Base-by-base conservation (phyloP, 1,140 invertebrate species). In the Dendroctonus ponderosae region DNA sequence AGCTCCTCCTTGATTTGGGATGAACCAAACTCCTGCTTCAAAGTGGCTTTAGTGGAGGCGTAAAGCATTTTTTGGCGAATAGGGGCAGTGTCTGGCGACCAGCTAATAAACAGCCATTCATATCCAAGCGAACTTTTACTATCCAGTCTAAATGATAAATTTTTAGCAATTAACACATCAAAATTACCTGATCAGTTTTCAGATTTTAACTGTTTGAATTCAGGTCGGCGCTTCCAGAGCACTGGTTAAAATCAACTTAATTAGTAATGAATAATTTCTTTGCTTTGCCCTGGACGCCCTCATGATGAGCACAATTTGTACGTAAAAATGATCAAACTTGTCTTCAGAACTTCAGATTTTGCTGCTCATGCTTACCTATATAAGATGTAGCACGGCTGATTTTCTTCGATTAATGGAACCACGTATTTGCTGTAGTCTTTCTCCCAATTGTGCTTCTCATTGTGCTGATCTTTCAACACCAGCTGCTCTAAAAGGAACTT, bases 11-110 rank as follows among this genome's bases (percentile, higher is more conserved):
- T 92, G 68, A 99, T 96, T 78, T 84, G 92, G 62, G 82, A 90
- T 79, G 83, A 87, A 14, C 96, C 96, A 84, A 99, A 99, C 80
- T 98, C 95, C 73, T 89, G 90, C 80, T 98, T 99, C 2, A 99
- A 80, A 2, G 97, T 99, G 3, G 97, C 94, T 82, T 98, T 96
- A 0, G 97, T 99, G 0, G 96, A 98, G 0, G 97, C 97, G 79
- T 98, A 98, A 41, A 99, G 83, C 97, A 99, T 99, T 82, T 99
- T 99, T 75, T 98, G 90, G 67, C 96, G 84, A 5, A 96, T 89
- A 7, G 89, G 86, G 7, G 95, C 90, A 70, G 85, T 86, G 76
- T 98, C 96, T 5, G 96, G 96, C 26, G 91, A 94, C 93, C 94
- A 99, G 71, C 89, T 92, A 50, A 99, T 91, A 9, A 98, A 85